phyloP scores from a whole-genome alignment of 2,888 invertebrate species.

The Drosophila kuntzei region DNA sequence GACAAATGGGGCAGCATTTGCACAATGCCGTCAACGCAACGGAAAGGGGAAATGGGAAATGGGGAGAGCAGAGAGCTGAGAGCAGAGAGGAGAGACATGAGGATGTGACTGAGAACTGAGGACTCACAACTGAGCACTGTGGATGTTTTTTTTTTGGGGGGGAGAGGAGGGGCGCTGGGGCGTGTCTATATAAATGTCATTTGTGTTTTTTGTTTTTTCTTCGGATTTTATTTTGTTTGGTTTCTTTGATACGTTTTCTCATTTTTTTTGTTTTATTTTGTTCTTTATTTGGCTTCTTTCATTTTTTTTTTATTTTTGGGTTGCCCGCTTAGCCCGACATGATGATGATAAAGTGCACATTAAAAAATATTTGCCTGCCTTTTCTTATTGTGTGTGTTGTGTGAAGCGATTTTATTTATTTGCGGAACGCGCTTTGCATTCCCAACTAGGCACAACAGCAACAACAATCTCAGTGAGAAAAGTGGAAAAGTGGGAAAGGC shows the following conservation, averaged over 20 bases:
- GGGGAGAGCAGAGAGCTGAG: not conserved
- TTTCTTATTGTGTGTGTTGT: constrained; percentile 41
- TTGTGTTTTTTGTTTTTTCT: constrained; percentile 40
- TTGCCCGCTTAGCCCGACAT: constrained; percentile 56
- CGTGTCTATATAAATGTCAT: constrained; percentile 79
- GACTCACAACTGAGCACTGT: constrained; percentile 23
- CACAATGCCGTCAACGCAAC: constrained; percentile 67
- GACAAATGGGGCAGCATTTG: constrained; percentile 84
- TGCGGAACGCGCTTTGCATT: constrained; percentile 58
- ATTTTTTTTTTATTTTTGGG: constrained; percentile 34
- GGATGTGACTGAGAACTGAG: constrained; percentile 25
- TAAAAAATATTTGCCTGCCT: constrained; percentile 70
- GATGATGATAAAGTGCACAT: constrained; percentile 74
- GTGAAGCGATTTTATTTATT: constrained; percentile 61
- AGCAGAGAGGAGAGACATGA: not conserved
- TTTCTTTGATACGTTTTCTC: constrained; percentile 37
- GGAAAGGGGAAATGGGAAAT: not conserved
- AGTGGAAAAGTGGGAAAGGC: not conserved
- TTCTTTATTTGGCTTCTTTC: not conserved
- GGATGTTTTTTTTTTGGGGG: not conserved
- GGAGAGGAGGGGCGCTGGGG: constrained; percentile 43
- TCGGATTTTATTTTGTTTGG: constrained; percentile 38
- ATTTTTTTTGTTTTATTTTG: not conserved
- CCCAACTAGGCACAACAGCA: constrained; percentile 28
- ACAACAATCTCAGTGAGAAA: not conserved